Evolutionary conservation across 2,113 vertebrate genomes (phyloP), one percentile per base, ranked within the genome.

Genomic region (Irena cyanogastra): DNA sequence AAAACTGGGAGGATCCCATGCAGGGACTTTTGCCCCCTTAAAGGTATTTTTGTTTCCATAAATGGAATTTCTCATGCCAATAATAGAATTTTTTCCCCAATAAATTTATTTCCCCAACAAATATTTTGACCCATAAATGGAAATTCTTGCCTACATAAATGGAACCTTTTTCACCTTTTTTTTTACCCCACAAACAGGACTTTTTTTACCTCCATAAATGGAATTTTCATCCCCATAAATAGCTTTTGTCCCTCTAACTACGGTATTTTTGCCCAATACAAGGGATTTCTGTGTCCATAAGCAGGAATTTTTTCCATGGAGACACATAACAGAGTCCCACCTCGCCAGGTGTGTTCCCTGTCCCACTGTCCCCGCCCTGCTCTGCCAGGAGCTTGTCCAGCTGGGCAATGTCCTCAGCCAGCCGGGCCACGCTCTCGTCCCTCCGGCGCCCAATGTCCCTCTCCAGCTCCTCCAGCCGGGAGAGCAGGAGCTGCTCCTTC

Each of bases 401-500:
- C 54, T 84, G 95, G 27, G 91, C 83, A 9, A 91, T 89, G 88
- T 96, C 89, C 72, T 93, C 83, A 0, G 23, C 52, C 13, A 96
- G 89, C 5, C 47, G 63, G 15, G 88, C 57, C 22, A 96, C 13
- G 1, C 87, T 96, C 76, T 94, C 93, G 0, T 95, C 89, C 31
- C 52, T 31, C 2, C 77, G 59, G 6, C 86, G 77, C 44, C 59
- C 86, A 0, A 97, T 76, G 52, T 94, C 96, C 24, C 42, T 63
- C 23, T 95, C 89, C 5, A 97, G 35, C 19, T 90, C 81, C 6
- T 94, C 91, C 86, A 97, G 50, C 2, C 94, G 65, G 16, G 85
- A 66, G 6, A 96, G 74, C 28, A 95, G 70, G 3, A 94, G 76
- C 69, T 92, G 90, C 68, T 88, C 94, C 91, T 95, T 95, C 69